Evolutionary conservation across 1,140 invertebrate genomes (phyloP).

Genomic region (Euglossa dilemma): DNA sequence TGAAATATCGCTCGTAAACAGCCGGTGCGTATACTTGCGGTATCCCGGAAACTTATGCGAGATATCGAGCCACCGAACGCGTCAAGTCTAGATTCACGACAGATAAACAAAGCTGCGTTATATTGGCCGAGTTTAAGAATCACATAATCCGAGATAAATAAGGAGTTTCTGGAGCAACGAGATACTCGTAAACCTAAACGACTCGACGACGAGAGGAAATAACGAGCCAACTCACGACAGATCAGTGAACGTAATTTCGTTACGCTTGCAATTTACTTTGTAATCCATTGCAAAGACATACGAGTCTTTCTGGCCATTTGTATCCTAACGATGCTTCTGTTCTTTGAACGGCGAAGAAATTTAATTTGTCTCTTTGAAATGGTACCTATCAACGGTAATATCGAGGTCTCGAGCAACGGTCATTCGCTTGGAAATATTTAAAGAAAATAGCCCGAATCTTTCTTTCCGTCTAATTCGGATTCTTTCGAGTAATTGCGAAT

Average conservation of each 20-base stretch:
- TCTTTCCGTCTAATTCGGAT: background rate
- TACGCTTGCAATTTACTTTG: constrained; percentile 20
- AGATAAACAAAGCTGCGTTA: background rate
- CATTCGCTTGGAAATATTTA: background rate
- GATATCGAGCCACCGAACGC: no score
- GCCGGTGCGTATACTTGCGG: no score
- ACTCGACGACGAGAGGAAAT: no score
- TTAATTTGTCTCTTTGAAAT: constrained; percentile 35
- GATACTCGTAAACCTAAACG: background rate
- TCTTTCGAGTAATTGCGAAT: background rate
- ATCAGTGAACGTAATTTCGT: background rate
- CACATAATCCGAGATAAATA: background rate
- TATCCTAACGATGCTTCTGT: background rate
- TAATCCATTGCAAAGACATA: background rate
- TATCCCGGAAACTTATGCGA: no score
- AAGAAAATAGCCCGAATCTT: background rate
- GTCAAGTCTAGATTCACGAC: no score
- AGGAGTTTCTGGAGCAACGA: background rate
- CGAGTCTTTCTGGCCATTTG: background rate
- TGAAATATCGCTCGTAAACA: no score
- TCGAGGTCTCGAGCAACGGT: background rate
- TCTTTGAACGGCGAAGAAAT: background rate
- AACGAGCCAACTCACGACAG: background rate
- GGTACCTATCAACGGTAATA: background rate
- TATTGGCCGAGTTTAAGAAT: background rate